Evolutionary conservation across 2,797 vertebrate species (phyloP), one percentile per base, ranked within the genome.

Genomic region (Glyptemys insculpta): DNA sequence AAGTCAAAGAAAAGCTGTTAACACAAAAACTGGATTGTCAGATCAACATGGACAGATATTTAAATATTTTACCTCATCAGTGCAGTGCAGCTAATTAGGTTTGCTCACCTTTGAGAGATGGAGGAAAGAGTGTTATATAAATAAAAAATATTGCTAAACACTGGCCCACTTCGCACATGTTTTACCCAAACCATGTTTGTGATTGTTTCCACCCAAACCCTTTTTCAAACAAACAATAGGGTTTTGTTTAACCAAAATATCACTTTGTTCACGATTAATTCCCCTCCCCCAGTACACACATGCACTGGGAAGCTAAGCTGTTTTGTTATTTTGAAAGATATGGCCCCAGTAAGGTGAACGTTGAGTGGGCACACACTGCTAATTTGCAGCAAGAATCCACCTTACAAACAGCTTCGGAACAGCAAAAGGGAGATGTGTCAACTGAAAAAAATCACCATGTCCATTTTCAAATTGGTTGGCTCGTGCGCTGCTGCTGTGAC

Each of bases 391-490:
- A 79, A 92, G 95, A 91, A 86, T 23, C 52, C 79, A 93, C 96
- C 93, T 92, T 49, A 93, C 83, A 95, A 92, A 90, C 41, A 41
- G 89, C 88, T 76, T 78, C 49, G 31, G 83, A 92, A 95, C 81
- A 92, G 90, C 14, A 89, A 94, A 81, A 91, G 89, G 68, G 96
- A 97, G 91, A 86, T 79, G 1, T 6, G 94, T 37, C 91, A 90
- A 94, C 79, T 96, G 93, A 41, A 89, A 25, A 89, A 96, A 94
- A 93, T 88, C 93, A 90, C 93, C 1, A 2, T 81, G 93, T 91
- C 94, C 93, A 91, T 95, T 96, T 93, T 93, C 96, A 96, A 96
- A 96, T 89, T 92, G 91, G 89, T 94, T 91, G 97, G 91, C 95
- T 97, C 96, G 93, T 78, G 79, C 10, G 79, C 88, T 93, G 88